These are phyloP conservation scores for Remorina albescens DNA, from an alignment of 2,797 vertebrate genomes.

Conservation along the genomic window DNA sequence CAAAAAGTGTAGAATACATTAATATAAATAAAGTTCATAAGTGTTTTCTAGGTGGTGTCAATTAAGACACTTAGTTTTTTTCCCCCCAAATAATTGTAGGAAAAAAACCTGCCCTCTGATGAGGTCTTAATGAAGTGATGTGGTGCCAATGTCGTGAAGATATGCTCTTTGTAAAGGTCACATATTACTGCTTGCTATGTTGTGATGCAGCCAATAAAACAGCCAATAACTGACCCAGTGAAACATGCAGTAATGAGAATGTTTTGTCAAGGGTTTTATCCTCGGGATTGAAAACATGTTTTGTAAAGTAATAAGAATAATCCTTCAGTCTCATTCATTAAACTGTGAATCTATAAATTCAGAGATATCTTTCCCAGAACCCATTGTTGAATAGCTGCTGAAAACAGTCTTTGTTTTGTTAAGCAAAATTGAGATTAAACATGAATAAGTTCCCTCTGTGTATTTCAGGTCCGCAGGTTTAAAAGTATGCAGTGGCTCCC, in stretches of 20 bases:
- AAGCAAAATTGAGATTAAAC: background rate
- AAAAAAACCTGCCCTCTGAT: slow-evolving; percentile 35
- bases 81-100: background rate
- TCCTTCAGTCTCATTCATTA: slow-evolving; percentile 6
- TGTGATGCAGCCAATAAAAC: slow-evolving; percentile 70
- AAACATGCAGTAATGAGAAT: slow-evolving; percentile 64
- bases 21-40: background rate
- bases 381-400: background rate
- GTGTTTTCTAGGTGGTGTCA: background rate
- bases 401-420: slow-evolving; percentile 1
- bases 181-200: slow-evolving; percentile 53
- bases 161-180: slow-evolving; percentile 77
- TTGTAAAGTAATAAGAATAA: slow-evolving; percentile 27
- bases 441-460: background rate
- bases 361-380: background rate
- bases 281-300: slow-evolving; percentile 20
- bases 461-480: background rate
- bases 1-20: background rate
- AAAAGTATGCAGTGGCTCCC: background rate
- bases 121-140: slow-evolving; percentile 35
- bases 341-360: background rate
- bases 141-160: slow-evolving; percentile 40
- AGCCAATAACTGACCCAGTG: slow-evolving; percentile 60
- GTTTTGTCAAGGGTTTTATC: slow-evolving; percentile 48
- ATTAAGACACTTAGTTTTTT: background rate